Base-by-base conservation (phyloP, 2,888 invertebrate genomes). In the Thumatha senex region DNA sequence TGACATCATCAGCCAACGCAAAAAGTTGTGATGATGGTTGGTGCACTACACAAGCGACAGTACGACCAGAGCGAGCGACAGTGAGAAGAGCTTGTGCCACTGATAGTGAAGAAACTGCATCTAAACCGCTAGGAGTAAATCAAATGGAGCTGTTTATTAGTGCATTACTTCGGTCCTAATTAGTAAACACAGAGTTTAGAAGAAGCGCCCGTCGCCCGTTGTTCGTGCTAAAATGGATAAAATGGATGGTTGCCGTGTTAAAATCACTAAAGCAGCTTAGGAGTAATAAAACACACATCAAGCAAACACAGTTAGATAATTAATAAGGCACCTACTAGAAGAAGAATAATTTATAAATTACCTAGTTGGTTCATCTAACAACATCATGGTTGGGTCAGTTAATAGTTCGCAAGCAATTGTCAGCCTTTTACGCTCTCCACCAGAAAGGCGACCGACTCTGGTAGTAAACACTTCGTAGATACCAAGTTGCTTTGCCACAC, bases 301-400 rank as follows among this genome's bases (percentile, higher is more conserved):
- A n/a, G n/a, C n/a, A n/a, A n/a, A n/a, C n/a, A n/a, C n/a, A n/a
- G n/a, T n/a, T n/a, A n/a, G n/a, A n/a, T n/a, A 5, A 24, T 24
- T 24, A 4, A 24, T 24, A 4, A 24, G 5, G 5, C 5, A 24
- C 18, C 5, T 24, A 24, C n/a, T 24, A 24, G 5, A 24, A 24
- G 18, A 24, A 24, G 18, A 24, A 24, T 4, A 24, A 2, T n/a
- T n/a, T n/a, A n/a, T 24, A 24, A 45, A 14, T 54, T 88, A 97
- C 97, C 96, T 97, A 7, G 98, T 98, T 2, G 98, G 98, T 84
- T 98, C 98, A 79, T 98, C 98, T 62, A 98, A 94, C 72, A 98
- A 96, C 94, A 98, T 95, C 13, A 98, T 94, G 0, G 96, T 95
- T 1, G 98, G 98, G 84, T 98, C 97, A 72, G 96, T 97, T 14